phyloP scores from a whole-genome alignment of 2,888 invertebrate species.

The Drosophila nr. perissopoda region DNA sequence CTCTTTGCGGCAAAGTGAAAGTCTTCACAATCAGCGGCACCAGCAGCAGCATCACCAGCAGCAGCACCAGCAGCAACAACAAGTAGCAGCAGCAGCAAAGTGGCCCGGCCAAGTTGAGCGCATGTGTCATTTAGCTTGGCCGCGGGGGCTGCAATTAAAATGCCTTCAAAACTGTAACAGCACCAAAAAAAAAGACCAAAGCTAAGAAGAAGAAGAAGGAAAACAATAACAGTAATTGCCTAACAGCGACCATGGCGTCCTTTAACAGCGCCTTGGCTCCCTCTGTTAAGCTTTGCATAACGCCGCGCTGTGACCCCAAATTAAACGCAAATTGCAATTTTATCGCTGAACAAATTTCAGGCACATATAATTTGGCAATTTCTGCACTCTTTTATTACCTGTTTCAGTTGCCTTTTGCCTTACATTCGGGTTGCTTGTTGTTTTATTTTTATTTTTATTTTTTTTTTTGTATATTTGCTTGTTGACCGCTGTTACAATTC shows the following conservation, averaged over 20 bases:
- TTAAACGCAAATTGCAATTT: conserved; percentile 64
- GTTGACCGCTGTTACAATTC: conserved; percentile 21
- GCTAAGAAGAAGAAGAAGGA: background rate
- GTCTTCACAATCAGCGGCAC: conserved; percentile 45
- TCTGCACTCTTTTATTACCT: conserved; percentile 46
- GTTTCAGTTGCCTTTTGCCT: conserved; percentile 52
- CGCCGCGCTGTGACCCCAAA: conserved; percentile 58
- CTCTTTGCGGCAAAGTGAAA: conserved; percentile 68
- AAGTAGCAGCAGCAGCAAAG: conserved; percentile 30
- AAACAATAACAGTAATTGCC: conserved; percentile 24
- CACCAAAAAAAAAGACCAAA: background rate
- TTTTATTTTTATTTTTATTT: conserved; percentile 10
- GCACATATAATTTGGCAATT: conserved; percentile 74
- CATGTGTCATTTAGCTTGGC: conserved; percentile 73
- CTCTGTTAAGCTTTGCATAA: conserved; percentile 34
- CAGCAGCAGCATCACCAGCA: conserved; percentile 6
- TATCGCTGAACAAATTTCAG: conserved; percentile 52
- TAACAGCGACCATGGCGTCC: conserved; percentile 15
- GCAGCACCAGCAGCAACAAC: conserved; percentile 24
- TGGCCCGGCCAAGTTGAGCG: conserved; percentile 43
- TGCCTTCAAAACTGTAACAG: conserved; percentile 69
- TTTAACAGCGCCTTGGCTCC: conserved; percentile 29
- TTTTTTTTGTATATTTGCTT: conserved; percentile 8
- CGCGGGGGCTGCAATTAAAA: conserved; percentile 75
- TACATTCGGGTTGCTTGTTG: conserved; percentile 22